A percentile compares a stretch with the other conserved stretches of the same genome.
Evolutionary conservation across 2,797 vertebrate species (phyloP).

Genomic region (Channallabes apus): DNA sequence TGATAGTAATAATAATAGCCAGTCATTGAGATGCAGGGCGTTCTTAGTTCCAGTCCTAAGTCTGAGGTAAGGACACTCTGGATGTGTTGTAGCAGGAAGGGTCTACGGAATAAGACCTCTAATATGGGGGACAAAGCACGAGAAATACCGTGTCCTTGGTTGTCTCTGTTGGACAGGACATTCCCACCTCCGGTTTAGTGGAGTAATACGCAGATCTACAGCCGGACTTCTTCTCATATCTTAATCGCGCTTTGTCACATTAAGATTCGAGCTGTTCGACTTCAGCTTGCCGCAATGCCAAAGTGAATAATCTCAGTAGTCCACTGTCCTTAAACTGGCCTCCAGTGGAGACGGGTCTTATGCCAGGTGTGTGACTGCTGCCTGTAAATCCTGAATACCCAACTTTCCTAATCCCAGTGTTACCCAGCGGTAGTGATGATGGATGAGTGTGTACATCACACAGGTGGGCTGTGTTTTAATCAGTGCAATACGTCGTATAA

Average conservation of each 20-base stretch:
- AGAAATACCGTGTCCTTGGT: no score
- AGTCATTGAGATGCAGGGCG: no score
- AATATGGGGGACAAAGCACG: no score
- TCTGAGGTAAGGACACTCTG: no score
- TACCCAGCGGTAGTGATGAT: neutral
- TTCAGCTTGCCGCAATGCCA: neutral
- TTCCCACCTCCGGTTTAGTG: neutral
- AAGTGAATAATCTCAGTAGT: constrained; percentile 3
- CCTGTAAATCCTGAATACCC: neutral
- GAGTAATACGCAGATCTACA: neutral
- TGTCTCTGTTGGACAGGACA: no score
- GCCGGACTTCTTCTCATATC: neutral
- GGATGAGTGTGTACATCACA: neutral
- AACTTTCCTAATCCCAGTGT: neutral
- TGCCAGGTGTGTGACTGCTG: neutral
- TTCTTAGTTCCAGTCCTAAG: no score
- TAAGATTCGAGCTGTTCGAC: neutral
- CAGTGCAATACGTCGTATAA: neutral
- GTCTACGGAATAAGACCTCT: no score
- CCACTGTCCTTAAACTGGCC: neutral
- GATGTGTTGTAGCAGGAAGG: no score
- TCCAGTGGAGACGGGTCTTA: neutral
- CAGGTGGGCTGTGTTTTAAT: neutral
- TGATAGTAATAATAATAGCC: no score
- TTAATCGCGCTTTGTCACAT: neutral